A percentile compares a stretch with the other conserved stretches of the same genome.
These are phyloP conservation scores for Nomada goodeniana DNA, from an alignment of 2,888 invertebrate species.

Conservation along the genomic window DNA sequence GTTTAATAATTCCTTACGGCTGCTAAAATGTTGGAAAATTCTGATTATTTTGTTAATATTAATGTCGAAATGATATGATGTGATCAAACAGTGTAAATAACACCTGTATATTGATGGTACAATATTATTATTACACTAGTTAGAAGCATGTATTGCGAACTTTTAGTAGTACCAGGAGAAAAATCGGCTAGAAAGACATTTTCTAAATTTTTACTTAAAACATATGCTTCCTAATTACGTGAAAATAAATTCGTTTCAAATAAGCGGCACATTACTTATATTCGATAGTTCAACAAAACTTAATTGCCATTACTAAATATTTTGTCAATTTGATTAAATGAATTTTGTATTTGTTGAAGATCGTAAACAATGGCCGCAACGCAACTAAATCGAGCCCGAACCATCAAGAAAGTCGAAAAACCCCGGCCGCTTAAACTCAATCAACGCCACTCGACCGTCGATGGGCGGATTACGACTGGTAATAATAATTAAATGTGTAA, in stretches of 20 bases:
- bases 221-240: constrained; percentile 11
- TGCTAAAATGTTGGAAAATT: neutral
- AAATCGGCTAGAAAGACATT: neutral
- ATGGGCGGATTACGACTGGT: constrained; percentile 82
- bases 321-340: neutral
- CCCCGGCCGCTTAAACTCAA: constrained; percentile 89
- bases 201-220: neutral
- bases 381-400: constrained; percentile 84
- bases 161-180: neutral
- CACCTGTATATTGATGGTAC: neutral
- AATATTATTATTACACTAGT: neutral
- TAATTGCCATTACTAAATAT: too few relatives aligned
- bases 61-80: neutral
- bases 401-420: constrained; percentile 90
- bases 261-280: neutral
- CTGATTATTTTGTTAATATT: neutral
- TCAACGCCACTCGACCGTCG: constrained; percentile 81
- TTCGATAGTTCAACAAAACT: neutral
- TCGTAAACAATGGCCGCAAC: constrained; percentile 79
- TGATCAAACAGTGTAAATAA: neutral
- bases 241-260: constrained; percentile 17
- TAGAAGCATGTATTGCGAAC: neutral
- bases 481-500: constrained; percentile 34
- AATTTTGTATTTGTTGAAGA: constrained; percentile 40
- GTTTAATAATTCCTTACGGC: neutral